These are phyloP conservation scores for Unio pictorum DNA, from an alignment of 2,888 invertebrate genomes.

Conservation along the genomic window DNA sequence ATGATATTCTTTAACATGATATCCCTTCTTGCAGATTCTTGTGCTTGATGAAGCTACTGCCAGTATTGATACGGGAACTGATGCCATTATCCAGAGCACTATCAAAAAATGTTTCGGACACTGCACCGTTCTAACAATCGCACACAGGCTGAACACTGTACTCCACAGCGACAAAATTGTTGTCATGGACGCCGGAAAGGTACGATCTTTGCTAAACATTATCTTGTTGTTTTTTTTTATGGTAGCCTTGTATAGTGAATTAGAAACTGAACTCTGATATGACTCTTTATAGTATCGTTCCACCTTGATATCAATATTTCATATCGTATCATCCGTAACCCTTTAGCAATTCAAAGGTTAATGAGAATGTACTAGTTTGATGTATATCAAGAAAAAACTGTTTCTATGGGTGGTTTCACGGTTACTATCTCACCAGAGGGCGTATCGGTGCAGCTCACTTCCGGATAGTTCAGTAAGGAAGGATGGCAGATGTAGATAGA, in stretches of 20 bases:
- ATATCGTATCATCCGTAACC: too few relatives aligned
- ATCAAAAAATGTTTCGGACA: conserved; percentile 74
- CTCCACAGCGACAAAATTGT: conserved; percentile 74
- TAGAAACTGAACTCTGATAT: not conserved
- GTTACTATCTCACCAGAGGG: too few relatives aligned
- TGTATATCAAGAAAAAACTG: too few relatives aligned
- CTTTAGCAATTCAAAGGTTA: too few relatives aligned
- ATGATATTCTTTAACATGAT: too few relatives aligned
- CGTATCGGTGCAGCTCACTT: too few relatives aligned
- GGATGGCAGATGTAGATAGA: too few relatives aligned
- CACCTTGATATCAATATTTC: too few relatives aligned
- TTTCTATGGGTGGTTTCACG: too few relatives aligned
- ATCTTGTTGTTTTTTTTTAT: too few relatives aligned
- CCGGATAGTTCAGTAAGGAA: too few relatives aligned
- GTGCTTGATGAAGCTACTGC: conserved; percentile 64
- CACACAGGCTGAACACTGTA: conserved; percentile 76
- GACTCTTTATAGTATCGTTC: not conserved
- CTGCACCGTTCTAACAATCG: conserved; percentile 77
- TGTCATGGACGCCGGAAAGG: conserved; percentile 74
- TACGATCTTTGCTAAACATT: conserved; percentile 13
- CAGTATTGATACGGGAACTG: conserved; percentile 75
- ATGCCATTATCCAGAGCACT: conserved; percentile 74
- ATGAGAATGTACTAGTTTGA: too few relatives aligned
- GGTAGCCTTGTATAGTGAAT: not conserved
- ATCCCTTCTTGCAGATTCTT: conserved; percentile 70